phyloP scores from a whole-genome alignment of 2,113 vertebrate species.

The Muntiacus muntjak region DNA sequence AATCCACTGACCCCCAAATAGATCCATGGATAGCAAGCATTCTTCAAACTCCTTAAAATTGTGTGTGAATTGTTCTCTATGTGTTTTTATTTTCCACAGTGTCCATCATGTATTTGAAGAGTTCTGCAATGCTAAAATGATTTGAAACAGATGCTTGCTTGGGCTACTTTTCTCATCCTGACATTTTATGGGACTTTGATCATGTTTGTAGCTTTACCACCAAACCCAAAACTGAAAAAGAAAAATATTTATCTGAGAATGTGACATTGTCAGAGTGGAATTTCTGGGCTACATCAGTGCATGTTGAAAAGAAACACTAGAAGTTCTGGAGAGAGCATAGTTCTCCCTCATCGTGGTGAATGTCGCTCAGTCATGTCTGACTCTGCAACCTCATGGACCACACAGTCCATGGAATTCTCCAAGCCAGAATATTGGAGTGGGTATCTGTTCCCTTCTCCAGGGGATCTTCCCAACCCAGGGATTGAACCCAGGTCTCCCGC shows the following conservation, averaged over 20 bases:
- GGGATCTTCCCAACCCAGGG: background rate
- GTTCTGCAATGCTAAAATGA: background rate
- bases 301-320: background rate
- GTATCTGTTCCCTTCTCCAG: background rate
- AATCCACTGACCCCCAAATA: background rate
- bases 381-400: background rate
- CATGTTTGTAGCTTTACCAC: background rate
- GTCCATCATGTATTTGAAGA: background rate
- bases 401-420: background rate
- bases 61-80: background rate
- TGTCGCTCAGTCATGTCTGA: rapidly evolving
- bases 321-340: background rate
- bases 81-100: background rate
- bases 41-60: background rate
- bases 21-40: background rate
- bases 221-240: background rate
- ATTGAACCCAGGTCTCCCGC: rapidly evolving
- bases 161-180: background rate
- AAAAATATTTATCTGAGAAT: background rate
- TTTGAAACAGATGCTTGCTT: background rate
- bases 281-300: background rate
- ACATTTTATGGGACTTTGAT: background rate
- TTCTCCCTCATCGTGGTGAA: background rate
- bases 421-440: background rate
- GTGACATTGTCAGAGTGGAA: background rate